These are phyloP conservation scores for Allophyes oxyacanthae DNA, from an alignment of 2,888 invertebrate species.

Conservation along the genomic window DNA sequence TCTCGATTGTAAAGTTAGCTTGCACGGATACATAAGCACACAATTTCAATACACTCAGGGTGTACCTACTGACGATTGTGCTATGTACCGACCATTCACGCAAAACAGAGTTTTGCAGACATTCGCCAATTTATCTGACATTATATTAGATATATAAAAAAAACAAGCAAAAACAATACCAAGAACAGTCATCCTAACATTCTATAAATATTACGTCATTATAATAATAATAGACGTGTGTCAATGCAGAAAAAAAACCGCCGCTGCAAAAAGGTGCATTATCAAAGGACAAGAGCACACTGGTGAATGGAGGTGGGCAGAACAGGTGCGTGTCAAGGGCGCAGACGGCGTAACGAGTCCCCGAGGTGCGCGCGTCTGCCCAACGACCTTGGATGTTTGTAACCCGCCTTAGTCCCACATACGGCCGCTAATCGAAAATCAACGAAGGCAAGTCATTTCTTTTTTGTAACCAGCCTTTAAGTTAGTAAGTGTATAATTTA, in stretches of 20 bases:
- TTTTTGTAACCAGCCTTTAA: slow-evolving; percentile 22
- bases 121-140: too few species aligned
- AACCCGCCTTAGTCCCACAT: slow-evolving; percentile 52
- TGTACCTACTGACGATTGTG: too few species aligned
- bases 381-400: slow-evolving; percentile 57
- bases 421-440: slow-evolving; percentile 54
- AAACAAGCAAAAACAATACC: too few species aligned
- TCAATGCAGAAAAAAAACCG: slow-evolving; percentile 25
- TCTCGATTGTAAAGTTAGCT: too few species aligned
- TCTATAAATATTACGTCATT: slow-evolving; percentile 2
- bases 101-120: too few species aligned
- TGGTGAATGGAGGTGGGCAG: slow-evolving; percentile 54
- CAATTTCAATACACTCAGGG: too few species aligned
- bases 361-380: slow-evolving; percentile 57
- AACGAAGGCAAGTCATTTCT: slow-evolving; percentile 44
- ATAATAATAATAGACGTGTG: slow-evolving; percentile 42
- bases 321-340: slow-evolving; percentile 72
- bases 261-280: slow-evolving; percentile 51
- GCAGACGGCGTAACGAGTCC: slow-evolving; percentile 64
- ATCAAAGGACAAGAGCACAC: slow-evolving; percentile 48
- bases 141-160: too few species aligned
- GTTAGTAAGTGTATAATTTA: slow-evolving; percentile 7
- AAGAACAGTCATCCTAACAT: not conserved
- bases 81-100: too few species aligned
- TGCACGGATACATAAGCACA: too few species aligned